Conservation (phyloP, 2,113 vertebrate genomes). For the Geococcyx californianus region DNA sequence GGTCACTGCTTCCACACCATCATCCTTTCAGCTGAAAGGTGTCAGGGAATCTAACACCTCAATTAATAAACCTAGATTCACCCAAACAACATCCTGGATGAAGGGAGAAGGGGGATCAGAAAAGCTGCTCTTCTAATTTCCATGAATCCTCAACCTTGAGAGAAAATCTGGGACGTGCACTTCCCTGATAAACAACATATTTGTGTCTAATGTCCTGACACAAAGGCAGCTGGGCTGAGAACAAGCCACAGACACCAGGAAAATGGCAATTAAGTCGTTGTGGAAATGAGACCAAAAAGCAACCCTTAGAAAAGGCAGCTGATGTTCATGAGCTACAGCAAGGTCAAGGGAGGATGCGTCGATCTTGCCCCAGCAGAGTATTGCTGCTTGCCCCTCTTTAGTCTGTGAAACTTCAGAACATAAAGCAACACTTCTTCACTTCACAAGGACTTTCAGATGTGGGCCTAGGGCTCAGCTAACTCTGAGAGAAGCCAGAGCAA, state of each 20-base stretch:
- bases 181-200: not conserved
- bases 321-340: not conserved
- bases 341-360: not conserved
- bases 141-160: not conserved
- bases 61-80: slow-evolving; percentile 5
- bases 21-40: not conserved
- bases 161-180: not conserved
- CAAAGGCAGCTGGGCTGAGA: slow-evolving; percentile 34
- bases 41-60: slow-evolving; percentile 34
- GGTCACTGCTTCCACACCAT: slow-evolving; percentile 32
- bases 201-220: not conserved
- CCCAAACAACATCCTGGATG: not conserved
- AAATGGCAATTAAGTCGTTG: slow-evolving; percentile 3
- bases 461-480: not conserved
- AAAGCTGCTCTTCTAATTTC: not conserved
- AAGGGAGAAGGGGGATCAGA: not conserved
- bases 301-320: not conserved
- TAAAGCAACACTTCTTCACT: not conserved
- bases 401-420: not conserved
- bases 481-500: not conserved
- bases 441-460: not conserved
- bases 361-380: not conserved
- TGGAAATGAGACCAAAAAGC: not conserved
- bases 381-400: not conserved
- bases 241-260: not conserved